phyloP scores from a whole-genome alignment of 2,888 invertebrate genomes.

The Gryllus longicercus region DNA sequence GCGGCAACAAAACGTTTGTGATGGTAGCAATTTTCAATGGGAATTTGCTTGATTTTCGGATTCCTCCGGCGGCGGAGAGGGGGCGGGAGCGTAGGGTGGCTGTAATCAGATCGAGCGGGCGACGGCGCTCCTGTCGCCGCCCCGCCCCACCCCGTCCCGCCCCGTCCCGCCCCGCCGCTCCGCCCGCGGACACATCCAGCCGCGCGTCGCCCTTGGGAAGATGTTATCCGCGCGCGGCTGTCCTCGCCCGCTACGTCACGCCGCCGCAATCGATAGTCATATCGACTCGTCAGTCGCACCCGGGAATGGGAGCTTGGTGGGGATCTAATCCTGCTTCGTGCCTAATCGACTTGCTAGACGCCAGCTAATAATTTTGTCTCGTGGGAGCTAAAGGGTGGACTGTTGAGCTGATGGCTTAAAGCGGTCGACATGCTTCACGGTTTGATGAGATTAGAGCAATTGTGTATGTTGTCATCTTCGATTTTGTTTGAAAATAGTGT shows the following conservation, averaged over 20 bases:
- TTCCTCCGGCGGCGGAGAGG: neutral
- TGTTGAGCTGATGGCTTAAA: too few species aligned
- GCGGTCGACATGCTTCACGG: too few species aligned
- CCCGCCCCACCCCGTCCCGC: neutral
- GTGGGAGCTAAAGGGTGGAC: neutral
- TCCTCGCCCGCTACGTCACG: neutral
- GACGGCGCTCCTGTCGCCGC: neutral
- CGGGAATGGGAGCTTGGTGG: neutral
- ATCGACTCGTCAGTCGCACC: conserved; percentile 3
- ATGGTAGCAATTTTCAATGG: conserved; percentile 29
- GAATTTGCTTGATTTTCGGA: conserved; percentile 20
- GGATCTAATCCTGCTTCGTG: conserved; percentile 5
- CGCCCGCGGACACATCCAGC: neutral
- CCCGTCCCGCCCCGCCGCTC: neutral
- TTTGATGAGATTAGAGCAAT: too few species aligned
- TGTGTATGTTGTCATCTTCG: too few species aligned
- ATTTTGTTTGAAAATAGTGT: too few species aligned
- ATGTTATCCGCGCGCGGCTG: conserved; percentile 3
- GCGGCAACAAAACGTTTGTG: conserved; percentile 30
- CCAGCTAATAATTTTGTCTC: neutral
- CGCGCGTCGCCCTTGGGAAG: neutral
- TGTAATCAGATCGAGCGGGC: neutral
- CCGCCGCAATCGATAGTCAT: neutral
- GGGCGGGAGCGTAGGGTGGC: neutral
- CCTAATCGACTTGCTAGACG: neutral